Conservation (phyloP, 2,797 vertebrate species). For the Mormyrus proboscirostris region DNA sequence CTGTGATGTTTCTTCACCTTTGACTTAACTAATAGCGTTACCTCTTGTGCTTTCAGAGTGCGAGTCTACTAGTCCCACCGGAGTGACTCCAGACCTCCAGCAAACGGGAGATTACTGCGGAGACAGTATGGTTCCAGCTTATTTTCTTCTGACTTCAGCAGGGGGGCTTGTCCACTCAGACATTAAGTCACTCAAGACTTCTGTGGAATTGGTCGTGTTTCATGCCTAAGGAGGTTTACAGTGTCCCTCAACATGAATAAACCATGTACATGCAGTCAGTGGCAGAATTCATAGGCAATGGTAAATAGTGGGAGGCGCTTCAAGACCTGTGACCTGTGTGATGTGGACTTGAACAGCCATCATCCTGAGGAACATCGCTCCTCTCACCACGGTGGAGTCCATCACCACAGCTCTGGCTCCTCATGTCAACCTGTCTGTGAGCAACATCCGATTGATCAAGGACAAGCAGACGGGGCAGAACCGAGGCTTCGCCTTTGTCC, state of each 20-base stretch:
- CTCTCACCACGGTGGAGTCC: slow-evolving; percentile 86
- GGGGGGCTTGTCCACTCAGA: slow-evolving; percentile 1
- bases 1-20: slow-evolving; percentile 9
- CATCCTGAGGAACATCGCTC: slow-evolving; percentile 93
- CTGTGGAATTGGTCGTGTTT: background rate
- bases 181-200: background rate
- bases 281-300: background rate
- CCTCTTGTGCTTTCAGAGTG: slow-evolving; percentile 65
- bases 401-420: slow-evolving; percentile 88
- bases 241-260: slow-evolving; percentile 3
- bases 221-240: background rate
- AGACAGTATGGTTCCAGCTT: slow-evolving; percentile 73
- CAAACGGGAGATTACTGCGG: slow-evolving; percentile 90
- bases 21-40: slow-evolving; percentile 32
- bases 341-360: slow-evolving; percentile 67
- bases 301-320: background rate
- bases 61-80: slow-evolving; percentile 67
- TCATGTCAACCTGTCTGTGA: slow-evolving; percentile 85
- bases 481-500: slow-evolving; percentile 94
- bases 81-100: slow-evolving; percentile 71
- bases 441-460: slow-evolving; percentile 97
- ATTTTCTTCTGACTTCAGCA: background rate
- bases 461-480: slow-evolving; percentile 98
- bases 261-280: background rate
- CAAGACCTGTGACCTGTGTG: background rate